A percentile compares a stretch with the other conserved stretches of the same genome.
phyloP scores from a whole-genome alignment of 2,888 invertebrate genomes.

The Tenthredo livida region DNA sequence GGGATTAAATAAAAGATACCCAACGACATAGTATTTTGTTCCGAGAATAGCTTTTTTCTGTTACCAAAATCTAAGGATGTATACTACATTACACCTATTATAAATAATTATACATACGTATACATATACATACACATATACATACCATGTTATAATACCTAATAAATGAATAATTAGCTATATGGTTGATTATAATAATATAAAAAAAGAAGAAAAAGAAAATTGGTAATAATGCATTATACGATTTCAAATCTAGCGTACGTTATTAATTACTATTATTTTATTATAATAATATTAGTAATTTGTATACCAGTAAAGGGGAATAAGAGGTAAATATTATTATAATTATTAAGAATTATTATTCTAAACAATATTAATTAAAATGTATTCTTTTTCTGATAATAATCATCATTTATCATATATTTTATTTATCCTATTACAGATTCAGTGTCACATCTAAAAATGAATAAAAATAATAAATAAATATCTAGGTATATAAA shows the following conservation, averaged over 20 bases:
- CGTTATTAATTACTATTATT: slow-evolving; percentile 1
- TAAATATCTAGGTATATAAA: neutral
- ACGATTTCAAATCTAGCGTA: neutral
- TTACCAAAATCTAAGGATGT: neutral
- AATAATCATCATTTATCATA: neutral
- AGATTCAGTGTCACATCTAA: neutral
- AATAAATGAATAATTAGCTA: slow-evolving; percentile 9
- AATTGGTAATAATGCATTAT: slow-evolving; percentile 3
- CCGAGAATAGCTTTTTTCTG: neutral
- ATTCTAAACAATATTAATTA: neutral
- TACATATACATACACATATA: slow-evolving; percentile 1
- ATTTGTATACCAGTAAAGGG: slow-evolving; percentile 24
- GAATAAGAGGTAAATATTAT: slow-evolving; percentile 32
- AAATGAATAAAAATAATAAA: neutral
- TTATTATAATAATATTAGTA: slow-evolving; percentile 9
- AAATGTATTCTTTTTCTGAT: slow-evolving; percentile 42
- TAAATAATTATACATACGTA: neutral
- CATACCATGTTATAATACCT: neutral
- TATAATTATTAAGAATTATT: slow-evolving; percentile 7
- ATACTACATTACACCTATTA: slow-evolving; percentile 25
- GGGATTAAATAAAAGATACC: neutral
- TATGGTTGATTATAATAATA: slow-evolving; percentile 1
- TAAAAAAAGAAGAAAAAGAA: too few species aligned
- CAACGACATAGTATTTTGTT: neutral
- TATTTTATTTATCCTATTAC: neutral